Percentiles rank a stretch among this genome's conserved stretches.
phyloP scores from a whole-genome alignment of 2,797 vertebrate genomes.

The Falco novaeseelandiae region DNA sequence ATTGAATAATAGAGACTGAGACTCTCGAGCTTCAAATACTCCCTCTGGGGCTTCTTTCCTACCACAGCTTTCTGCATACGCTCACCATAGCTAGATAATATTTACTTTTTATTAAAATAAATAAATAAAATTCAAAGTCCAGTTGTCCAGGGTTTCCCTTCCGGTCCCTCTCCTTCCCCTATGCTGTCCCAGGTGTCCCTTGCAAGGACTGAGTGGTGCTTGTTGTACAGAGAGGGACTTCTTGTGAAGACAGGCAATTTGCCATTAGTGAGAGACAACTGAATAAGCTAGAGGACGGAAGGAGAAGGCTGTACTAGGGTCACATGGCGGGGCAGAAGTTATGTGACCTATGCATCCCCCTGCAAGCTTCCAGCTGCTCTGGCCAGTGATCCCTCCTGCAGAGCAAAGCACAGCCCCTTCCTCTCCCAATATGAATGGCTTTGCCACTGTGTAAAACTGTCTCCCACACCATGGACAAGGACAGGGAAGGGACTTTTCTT shows the following conservation, averaged over 20 bases:
- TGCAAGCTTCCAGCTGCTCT: neutral
- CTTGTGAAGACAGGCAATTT: neutral
- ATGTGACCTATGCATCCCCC: no score
- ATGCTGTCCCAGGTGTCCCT: neutral
- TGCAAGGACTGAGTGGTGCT: neutral
- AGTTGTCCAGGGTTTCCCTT: neutral
- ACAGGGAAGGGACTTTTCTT: neutral
- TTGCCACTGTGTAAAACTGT: neutral
- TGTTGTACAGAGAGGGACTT: neutral
- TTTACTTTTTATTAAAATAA: neutral
- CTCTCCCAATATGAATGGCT: neutral
- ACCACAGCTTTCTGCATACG: neutral
- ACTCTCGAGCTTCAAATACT: neutral
- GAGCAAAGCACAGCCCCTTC: neutral
- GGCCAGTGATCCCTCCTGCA: neutral
- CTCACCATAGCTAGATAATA: neutral
- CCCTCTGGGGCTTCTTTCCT: neutral
- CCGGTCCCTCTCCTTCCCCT: neutral
- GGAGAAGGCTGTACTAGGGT: neutral
- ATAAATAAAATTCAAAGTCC: neutral
- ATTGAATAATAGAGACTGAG: neutral
- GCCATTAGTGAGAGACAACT: neutral
- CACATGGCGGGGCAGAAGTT: no score
- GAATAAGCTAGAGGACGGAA: neutral
- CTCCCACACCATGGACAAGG: neutral